A percentile compares a stretch with the other conserved stretches of the same genome.
Evolutionary conservation across 2,888 invertebrate genomes (phyloP).

Genomic region (Dryomyza anilis): DNA sequence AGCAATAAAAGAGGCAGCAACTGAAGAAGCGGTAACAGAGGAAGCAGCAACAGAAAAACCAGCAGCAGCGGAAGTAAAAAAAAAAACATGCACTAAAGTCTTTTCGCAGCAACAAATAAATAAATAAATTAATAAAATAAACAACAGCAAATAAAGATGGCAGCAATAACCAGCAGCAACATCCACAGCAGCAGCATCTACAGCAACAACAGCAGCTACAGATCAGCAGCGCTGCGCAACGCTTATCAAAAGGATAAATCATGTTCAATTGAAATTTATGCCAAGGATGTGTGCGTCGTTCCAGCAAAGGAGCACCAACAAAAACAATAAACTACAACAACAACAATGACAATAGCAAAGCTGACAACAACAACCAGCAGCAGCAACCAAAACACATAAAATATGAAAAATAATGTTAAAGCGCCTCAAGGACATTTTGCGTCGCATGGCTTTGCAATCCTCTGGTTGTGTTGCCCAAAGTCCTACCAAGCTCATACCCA

Average conservation of each 20-base stretch:
- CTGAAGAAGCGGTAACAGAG: no score
- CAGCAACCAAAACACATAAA: not conserved
- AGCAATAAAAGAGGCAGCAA: no score
- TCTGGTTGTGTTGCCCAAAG: no score
- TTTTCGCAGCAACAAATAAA: not conserved
- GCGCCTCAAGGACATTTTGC: no score
- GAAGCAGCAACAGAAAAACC: no score
- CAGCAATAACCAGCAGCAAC: not conserved
- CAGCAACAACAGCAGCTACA: not conserved
- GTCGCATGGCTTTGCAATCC: no score
- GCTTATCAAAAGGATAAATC: conserved; percentile 30
- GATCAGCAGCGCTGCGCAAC: not conserved
- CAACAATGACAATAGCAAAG: not conserved
- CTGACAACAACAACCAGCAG: not conserved
- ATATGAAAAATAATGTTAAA: no score
- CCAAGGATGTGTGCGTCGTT: conserved; percentile 5
- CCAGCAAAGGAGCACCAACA: not conserved
- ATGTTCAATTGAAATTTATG: conserved; percentile 31
- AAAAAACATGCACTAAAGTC: no score
- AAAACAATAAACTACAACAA: not conserved
- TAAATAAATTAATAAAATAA: not conserved
- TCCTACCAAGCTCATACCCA: not conserved
- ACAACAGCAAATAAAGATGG: not conserved
- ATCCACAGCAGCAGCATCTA: not conserved
- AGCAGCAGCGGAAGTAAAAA: no score